Evolutionary conservation across 2,113 vertebrate species (phyloP).

Genomic region (Trachemys scripta): DNA sequence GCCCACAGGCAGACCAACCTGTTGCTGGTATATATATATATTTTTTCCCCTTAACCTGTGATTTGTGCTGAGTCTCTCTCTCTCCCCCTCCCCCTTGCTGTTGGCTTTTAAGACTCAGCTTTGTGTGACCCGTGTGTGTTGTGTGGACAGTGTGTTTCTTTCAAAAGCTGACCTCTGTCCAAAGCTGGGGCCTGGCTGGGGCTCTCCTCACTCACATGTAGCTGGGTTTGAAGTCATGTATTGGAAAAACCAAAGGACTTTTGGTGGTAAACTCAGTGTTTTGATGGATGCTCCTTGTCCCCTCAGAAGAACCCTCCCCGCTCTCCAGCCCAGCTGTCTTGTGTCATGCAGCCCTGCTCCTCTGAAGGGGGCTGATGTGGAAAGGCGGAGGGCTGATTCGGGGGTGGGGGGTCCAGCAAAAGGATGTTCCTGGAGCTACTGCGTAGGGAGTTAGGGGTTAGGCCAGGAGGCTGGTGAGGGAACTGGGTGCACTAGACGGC

Average conservation of each 20-base stretch:
- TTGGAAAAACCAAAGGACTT: background rate
- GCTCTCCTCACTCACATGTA: background rate
- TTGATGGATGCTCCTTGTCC: background rate
- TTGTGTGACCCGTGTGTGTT: background rate
- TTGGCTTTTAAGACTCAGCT: background rate
- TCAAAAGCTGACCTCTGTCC: no score
- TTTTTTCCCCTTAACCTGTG: no score
- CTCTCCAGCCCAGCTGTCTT: rapidly evolving
- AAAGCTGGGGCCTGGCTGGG: background rate
- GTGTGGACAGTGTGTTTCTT: background rate
- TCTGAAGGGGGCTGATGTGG: no score
- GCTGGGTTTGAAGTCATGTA: background rate
- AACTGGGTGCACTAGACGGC: background rate
- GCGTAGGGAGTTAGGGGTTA: background rate
- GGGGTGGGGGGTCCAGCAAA: background rate
- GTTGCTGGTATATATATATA: background rate
- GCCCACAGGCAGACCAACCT: no score
- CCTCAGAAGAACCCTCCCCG: background rate
- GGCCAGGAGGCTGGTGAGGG: background rate
- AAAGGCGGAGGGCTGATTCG: background rate
- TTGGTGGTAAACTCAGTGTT: background rate
- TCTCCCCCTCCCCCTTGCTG: background rate
- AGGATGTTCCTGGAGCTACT: no score
- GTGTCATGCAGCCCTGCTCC: background rate
- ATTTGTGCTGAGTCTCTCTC: background rate